These are phyloP conservation scores for Artemia franciscana DNA, from an alignment of 1,140 invertebrate species.

Conservation along the genomic window DNA sequence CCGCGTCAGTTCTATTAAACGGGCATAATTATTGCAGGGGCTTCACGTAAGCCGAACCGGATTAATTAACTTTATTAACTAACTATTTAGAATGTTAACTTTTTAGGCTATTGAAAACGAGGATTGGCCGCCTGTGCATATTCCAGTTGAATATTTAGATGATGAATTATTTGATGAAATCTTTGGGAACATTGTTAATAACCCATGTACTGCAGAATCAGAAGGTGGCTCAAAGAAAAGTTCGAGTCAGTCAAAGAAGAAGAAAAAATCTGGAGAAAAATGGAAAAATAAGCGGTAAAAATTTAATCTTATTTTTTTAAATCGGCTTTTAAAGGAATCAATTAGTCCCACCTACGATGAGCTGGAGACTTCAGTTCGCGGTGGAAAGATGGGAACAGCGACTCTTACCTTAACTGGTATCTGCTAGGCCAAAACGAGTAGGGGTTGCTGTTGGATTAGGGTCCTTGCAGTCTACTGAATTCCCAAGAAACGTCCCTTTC, in stretches of 20 bases:
- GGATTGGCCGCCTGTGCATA: conserved; percentile 3
- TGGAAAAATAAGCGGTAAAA: conserved; percentile 14
- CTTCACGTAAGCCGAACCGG: too few species aligned
- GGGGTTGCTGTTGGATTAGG: too few species aligned
- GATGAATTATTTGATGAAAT: conserved; percentile 16
- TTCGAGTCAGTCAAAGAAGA: conserved; percentile 4
- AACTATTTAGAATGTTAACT: background rate
- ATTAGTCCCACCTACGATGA: too few species aligned
- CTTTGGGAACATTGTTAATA: conserved; percentile 8
- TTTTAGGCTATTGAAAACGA: background rate
- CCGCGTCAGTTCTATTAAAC: too few species aligned
- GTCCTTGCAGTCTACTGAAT: too few species aligned
- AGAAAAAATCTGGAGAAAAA: conserved; percentile 13
- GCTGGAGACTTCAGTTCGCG: too few species aligned
- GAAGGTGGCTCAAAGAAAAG: conserved; percentile 4
- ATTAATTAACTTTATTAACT: too few species aligned
- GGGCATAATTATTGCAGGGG: too few species aligned
- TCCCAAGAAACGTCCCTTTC: too few species aligned
- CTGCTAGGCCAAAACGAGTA: too few species aligned
- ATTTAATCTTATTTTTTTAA: conserved; percentile 11
- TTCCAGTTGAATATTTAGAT: conserved; percentile 16
- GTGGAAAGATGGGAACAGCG: too few species aligned
- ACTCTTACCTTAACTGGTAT: too few species aligned
- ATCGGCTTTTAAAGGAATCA: conserved; percentile 14
- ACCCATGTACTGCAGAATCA: background rate